Evolutionary conservation across 2,797 vertebrate species (phyloP).

Genomic region (Zenarchopterus dispar): DNA sequence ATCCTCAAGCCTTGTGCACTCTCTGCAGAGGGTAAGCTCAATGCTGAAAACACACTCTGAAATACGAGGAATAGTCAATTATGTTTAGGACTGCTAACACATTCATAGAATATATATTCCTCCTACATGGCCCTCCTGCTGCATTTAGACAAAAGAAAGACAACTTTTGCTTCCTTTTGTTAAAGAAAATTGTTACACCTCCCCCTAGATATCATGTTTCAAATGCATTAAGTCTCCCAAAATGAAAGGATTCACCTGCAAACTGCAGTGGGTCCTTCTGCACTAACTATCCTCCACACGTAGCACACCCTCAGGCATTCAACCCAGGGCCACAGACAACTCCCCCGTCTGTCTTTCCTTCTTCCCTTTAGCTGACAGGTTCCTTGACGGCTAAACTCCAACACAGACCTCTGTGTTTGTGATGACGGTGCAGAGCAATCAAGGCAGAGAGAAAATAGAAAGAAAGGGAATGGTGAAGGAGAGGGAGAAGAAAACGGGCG

Average conservation of each 20-base stretch:
- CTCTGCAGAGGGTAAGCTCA: slow-evolving; percentile 77
- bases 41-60: slow-evolving; percentile 67
- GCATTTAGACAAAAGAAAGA: slow-evolving; percentile 50
- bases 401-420: slow-evolving; percentile 68
- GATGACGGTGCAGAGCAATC: slow-evolving; percentile 76
- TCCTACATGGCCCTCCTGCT: slow-evolving; percentile 54
- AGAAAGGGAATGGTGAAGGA: slow-evolving; percentile 43
- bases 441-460: slow-evolving; percentile 46
- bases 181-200: slow-evolving; percentile 61
- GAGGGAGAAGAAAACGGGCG: slow-evolving; percentile 25
- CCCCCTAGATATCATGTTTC: slow-evolving; percentile 66
- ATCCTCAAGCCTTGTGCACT: slow-evolving; percentile 83
- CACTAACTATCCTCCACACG: slow-evolving; percentile 80
- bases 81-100: slow-evolving; percentile 64
- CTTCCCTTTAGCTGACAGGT: slow-evolving; percentile 76
- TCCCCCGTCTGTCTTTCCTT: slow-evolving; percentile 71
- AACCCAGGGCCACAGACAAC: slow-evolving; percentile 80
- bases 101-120: slow-evolving; percentile 69
- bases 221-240: slow-evolving; percentile 72
- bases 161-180: slow-evolving; percentile 59
- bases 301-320: slow-evolving; percentile 80
- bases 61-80: slow-evolving; percentile 75
- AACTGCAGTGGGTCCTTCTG: slow-evolving; percentile 64
- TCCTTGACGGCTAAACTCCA: slow-evolving; percentile 75
- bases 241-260: slow-evolving; percentile 78